Conservation (phyloP, 2,113 vertebrate species). For the Hemiprocne comata region DNA sequence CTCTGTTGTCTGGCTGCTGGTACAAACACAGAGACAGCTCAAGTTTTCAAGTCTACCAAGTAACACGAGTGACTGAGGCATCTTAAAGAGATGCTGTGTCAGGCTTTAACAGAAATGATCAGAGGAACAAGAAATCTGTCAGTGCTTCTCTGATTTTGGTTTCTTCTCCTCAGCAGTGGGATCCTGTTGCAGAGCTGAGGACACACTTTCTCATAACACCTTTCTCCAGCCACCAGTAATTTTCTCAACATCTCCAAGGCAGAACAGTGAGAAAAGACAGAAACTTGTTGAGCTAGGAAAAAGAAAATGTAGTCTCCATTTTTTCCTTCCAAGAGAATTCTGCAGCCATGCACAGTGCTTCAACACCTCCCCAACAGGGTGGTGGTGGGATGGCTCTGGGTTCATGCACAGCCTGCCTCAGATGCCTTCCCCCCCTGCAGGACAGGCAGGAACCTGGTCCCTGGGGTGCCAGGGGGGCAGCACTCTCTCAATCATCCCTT, state of each 20-base stretch:
- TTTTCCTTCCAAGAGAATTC: neutral
- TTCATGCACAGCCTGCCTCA: neutral
- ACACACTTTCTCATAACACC: neutral
- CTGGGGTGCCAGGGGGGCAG: neutral
- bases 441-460: neutral
- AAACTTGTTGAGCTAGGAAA: neutral
- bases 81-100: neutral
- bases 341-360: neutral
- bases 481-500: neutral
- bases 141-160: neutral
- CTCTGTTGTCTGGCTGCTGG: neutral
- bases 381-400: fast-evolving
- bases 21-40: neutral
- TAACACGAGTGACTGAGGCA: neutral
- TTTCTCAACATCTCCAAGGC: neutral
- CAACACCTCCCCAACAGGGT: fast-evolving
- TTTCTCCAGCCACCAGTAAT: neutral
- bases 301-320: neutral
- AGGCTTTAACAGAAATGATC: neutral
- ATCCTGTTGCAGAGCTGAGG: neutral
- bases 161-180: neutral
- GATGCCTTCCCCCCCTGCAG: neutral
- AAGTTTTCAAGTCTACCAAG: neutral
- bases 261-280: neutral
- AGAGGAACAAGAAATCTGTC: neutral